A percentile compares a stretch with the other conserved stretches of the same genome.
Conservation (phyloP, 1,140 invertebrate species). For the Ostrea edulis region DNA sequence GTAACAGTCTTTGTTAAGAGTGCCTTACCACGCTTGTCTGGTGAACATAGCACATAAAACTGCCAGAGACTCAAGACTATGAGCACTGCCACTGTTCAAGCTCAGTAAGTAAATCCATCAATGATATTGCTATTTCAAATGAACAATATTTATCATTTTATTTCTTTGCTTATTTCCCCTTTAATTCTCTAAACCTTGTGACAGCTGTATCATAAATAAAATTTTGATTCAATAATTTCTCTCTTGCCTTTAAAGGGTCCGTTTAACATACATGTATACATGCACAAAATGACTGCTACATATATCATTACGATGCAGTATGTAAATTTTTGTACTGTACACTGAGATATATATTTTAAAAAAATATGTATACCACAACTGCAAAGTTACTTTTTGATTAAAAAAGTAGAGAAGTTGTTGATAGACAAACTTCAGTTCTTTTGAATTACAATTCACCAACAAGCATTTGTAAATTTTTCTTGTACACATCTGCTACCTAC, state of each 20-base stretch:
- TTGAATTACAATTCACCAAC: neutral
- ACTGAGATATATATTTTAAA: too few species aligned
- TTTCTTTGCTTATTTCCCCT: neutral
- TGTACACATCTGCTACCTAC: conserved; percentile 61
- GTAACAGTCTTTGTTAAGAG: neutral
- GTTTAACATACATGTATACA: neutral
- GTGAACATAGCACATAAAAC: neutral
- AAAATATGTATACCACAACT: too few species aligned
- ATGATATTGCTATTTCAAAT: neutral
- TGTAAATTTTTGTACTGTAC: neutral
- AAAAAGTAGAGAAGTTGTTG: neutral
- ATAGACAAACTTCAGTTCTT: neutral
- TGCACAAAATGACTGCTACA: neutral
- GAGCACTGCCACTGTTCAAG: neutral
- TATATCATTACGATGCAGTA: too few species aligned
- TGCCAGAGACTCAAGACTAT: neutral
- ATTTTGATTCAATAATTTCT: neutral
- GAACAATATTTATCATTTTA: neutral
- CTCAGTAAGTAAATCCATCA: neutral
- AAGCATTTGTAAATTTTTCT: neutral
- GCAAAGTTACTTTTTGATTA: neutral
- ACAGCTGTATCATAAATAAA: neutral
- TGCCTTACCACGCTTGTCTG: neutral
- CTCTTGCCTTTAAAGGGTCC: neutral
- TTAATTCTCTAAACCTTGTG: neutral